These are phyloP conservation scores for Agraylea sexmaculata DNA, from an alignment of 1,140 invertebrate species.

Conservation along the genomic window DNA sequence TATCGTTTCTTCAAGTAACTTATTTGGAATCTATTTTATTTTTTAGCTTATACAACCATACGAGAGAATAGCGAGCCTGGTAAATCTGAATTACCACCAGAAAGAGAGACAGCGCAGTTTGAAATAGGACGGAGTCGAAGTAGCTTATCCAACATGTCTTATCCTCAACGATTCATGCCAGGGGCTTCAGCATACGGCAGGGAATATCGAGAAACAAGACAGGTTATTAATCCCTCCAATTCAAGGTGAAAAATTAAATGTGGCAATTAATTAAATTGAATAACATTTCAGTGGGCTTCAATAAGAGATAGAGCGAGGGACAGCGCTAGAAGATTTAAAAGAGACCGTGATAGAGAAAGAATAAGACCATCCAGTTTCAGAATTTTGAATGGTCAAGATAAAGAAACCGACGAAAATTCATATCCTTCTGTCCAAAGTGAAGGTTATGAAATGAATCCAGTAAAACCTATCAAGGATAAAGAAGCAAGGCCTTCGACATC, in stretches of 20 bases:
- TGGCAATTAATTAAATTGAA: no score
- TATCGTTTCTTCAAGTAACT: no score
- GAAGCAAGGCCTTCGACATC: constrained; percentile 11
- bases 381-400: constrained; percentile 21
- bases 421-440: constrained; percentile 2
- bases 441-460: constrained; percentile 14
- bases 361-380: constrained; percentile 30
- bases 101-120: no score
- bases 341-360: constrained; percentile 23
- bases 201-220: constrained; percentile 18
- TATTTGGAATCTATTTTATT: constrained; percentile 3
- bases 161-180: no score
- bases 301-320: constrained; percentile 19
- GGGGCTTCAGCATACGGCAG: no score
- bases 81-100: constrained; percentile 3
- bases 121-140: no score
- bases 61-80: constrained; percentile 10
- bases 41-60: constrained; percentile 18
- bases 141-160: no score
- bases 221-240: constrained; percentile 12
- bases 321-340: constrained; percentile 15
- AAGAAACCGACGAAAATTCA: constrained; percentile 7
- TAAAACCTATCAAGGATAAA: constrained; percentile 8
- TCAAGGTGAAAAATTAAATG: no score
- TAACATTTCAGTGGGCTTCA: constrained; percentile 13